phyloP scores from a whole-genome alignment of 1,140 invertebrate genomes.

The Drosophila ficusphila region DNA sequence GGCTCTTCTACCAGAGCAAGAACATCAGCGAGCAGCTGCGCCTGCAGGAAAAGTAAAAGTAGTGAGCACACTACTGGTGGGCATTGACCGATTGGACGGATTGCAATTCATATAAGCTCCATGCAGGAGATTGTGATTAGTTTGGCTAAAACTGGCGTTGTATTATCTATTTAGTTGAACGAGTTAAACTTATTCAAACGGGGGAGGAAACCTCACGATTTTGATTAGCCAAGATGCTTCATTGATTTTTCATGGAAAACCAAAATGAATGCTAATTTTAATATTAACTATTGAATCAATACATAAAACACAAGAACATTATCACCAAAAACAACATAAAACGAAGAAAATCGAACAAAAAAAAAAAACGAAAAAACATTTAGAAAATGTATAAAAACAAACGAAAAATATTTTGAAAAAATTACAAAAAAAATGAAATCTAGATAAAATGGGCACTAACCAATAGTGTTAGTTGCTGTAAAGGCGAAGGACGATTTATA shows the following conservation, averaged over 20 bases:
- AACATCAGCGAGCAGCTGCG: conserved; percentile 68
- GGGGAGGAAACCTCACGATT: conserved; percentile 43
- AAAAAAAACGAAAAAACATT: conserved; percentile 51
- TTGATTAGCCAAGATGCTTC: conserved; percentile 61
- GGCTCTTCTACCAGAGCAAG: conserved; percentile 77
- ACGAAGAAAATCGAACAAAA: conserved; percentile 63
- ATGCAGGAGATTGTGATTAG: conserved; percentile 63
- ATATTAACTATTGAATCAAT: conserved; percentile 31
- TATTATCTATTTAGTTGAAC: conserved; percentile 70
- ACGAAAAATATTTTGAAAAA: conserved; percentile 51
- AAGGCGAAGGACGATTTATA: conserved; percentile 22
- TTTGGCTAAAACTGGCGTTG: conserved; percentile 58
- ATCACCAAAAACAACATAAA: conserved; percentile 63
- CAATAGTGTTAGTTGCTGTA: conserved; percentile 35
- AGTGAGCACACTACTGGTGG: no score
- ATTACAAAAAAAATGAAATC: conserved; percentile 45
- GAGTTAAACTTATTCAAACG: conserved; percentile 63
- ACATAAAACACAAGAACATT: conserved; percentile 38
- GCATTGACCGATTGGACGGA: background rate
- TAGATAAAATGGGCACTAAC: conserved; percentile 65
- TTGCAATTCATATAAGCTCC: background rate
- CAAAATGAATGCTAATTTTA: conserved; percentile 57
- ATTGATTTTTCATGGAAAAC: conserved; percentile 76
- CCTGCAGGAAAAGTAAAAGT: conserved; percentile 48
- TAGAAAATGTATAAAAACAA: conserved; percentile 53